Conservation (phyloP, 2,113 vertebrate genomes). For the Butastur rufipennis region DNA sequence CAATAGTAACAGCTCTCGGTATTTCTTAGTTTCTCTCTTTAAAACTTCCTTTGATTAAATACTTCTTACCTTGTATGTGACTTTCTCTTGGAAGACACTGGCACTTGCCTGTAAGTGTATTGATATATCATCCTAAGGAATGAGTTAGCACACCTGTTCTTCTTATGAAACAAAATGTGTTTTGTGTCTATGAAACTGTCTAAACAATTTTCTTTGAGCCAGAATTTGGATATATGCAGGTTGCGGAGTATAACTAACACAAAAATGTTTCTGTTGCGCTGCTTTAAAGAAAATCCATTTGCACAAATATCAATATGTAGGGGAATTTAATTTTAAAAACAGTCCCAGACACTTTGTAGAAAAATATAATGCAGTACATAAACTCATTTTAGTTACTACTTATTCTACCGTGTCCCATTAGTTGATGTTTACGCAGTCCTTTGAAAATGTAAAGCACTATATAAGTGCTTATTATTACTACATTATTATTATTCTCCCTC, state of each 20-base stretch:
- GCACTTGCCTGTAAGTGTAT: neutral
- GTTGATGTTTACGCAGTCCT: constrained; percentile 51
- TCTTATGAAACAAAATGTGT: constrained; percentile 42
- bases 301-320: neutral
- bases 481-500: constrained; percentile 66
- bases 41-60: constrained; percentile 58
- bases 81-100: constrained; percentile 36
- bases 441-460: constrained; percentile 67
- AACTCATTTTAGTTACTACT: constrained; percentile 63
- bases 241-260: neutral
- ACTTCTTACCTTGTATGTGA: neutral
- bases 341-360: constrained; percentile 26
- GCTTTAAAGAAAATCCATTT: constrained; percentile 31
- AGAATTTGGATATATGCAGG: neutral
- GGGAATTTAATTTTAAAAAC: constrained; percentile 43
- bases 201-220: constrained; percentile 30
- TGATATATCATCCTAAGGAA: constrained; percentile 27
- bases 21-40: constrained; percentile 14
- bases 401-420: constrained; percentile 63
- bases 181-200: constrained; percentile 41
- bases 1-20: neutral
- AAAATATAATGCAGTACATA: constrained; percentile 51
- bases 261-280: neutral
- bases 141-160: constrained; percentile 53
- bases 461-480: constrained; percentile 70